Evolutionary conservation across 2,113 vertebrate genomes (phyloP).

Genomic region (Alouatta palliata): DNA sequence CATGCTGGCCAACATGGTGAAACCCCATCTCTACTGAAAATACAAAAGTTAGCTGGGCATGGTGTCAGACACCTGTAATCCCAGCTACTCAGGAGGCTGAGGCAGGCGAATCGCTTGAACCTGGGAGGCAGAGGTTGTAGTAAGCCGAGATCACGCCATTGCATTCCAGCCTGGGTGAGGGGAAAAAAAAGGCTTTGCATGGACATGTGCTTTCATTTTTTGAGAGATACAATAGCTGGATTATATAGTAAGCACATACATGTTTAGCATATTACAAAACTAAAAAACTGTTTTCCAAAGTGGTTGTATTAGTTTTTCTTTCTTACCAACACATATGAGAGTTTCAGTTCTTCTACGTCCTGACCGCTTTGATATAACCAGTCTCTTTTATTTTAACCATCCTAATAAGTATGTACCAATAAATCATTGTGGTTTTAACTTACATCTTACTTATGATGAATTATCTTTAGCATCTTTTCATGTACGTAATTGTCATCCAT

Average conservation of each 20-base stretch:
- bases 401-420: neutral
- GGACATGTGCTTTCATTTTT: neutral
- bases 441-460: neutral
- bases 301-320: neutral
- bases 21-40: no score
- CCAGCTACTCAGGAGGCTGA: no score
- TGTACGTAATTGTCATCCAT: neutral
- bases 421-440: neutral
- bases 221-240: neutral
- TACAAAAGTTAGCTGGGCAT: no score
- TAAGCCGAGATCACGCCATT: no score
- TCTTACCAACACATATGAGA: neutral
- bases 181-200: neutral
- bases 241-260: rapidly evolving
- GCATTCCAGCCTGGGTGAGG: no score
- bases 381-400: neutral
- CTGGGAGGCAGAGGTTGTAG: no score
- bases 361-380: neutral
- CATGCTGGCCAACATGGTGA: no score
- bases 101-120: no score
- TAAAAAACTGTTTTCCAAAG: neutral
- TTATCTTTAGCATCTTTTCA: neutral
- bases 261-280: neutral
- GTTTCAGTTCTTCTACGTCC: neutral
- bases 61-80: no score